These are phyloP conservation scores for Zaprionus nigranus DNA, from an alignment of 1,140 invertebrate genomes.

Conservation along the genomic window DNA sequence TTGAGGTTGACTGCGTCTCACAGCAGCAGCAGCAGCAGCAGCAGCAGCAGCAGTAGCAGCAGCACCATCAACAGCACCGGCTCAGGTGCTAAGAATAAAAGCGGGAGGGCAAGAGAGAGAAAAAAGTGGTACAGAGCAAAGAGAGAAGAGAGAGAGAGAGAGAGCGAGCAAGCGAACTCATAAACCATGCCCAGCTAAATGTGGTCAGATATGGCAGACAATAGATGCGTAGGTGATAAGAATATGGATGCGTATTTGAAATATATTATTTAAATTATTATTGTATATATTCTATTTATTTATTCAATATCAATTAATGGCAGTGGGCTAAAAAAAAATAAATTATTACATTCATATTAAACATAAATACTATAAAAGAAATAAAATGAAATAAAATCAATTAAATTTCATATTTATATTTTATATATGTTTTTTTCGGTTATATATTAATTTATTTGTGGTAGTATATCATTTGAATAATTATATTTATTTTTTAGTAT, in stretches of 20 bases:
- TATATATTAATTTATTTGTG: too few species aligned
- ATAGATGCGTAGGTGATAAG: slow-evolving; percentile 24
- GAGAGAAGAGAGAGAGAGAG: too few species aligned
- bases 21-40: slow-evolving; percentile 41
- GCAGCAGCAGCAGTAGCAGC: slow-evolving; percentile 8
- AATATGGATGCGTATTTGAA: not conserved
- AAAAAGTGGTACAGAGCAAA: not conserved
- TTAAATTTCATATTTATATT: too few species aligned
- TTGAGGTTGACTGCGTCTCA: slow-evolving; percentile 68
- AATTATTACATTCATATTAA: too few species aligned
- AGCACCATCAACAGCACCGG: not conserved
- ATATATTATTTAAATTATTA: not conserved
- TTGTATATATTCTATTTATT: not conserved
- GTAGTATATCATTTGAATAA: too few species aligned
- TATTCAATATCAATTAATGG: not conserved
- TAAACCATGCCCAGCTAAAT: slow-evolving; percentile 29
- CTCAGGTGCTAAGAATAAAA: slow-evolving; percentile 2
- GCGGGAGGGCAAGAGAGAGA: not conserved
- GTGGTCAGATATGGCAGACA: slow-evolving; percentile 39
- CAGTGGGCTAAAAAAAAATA: too few species aligned
- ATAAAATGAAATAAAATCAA: too few species aligned
- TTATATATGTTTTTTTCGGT: too few species aligned
- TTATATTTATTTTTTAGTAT: too few species aligned
- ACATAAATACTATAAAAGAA: too few species aligned
- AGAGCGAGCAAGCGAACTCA: slow-evolving; percentile 9